Evolutionary conservation across 1,140 invertebrate genomes (phyloP).

Genomic region (Plectus sambesii): DNA sequence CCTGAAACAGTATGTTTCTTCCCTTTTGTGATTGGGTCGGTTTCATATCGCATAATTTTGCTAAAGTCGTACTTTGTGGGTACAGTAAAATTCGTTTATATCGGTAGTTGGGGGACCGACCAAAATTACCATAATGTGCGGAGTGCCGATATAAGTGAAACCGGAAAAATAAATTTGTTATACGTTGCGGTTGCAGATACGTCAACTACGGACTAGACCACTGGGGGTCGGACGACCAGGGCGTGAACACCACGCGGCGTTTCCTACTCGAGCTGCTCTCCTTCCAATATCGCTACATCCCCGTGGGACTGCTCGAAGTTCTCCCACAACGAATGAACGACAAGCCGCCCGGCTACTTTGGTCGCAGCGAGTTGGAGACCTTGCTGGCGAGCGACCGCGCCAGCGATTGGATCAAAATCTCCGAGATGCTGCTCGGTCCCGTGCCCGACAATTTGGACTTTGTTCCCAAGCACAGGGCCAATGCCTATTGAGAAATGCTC

Average conservation of each 20-base stretch:
- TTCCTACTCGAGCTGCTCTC: constrained; percentile 96
- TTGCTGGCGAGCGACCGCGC: constrained; percentile 78
- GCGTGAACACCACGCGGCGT: constrained; percentile 79
- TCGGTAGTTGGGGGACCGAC: too few species aligned
- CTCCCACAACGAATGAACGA: constrained; percentile 94
- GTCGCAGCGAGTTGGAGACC: constrained; percentile 87
- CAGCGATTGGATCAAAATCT: constrained; percentile 89
- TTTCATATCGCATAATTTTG: too few species aligned
- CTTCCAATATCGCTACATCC: constrained; percentile 76
- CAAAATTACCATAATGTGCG: too few species aligned
- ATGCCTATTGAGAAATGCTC: constrained; percentile 57
- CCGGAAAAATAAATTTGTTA: too few species aligned
- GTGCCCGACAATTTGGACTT: constrained; percentile 83
- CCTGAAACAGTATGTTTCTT: constrained; percentile 55
- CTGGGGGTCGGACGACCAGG: constrained; percentile 82
- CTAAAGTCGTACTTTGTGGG: constrained; percentile 84
- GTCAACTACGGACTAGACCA: constrained; percentile 89
- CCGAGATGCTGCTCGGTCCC: constrained; percentile 88
- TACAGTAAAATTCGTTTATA: too few species aligned
- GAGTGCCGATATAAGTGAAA: too few species aligned
- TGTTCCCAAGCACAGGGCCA: constrained; percentile 95
- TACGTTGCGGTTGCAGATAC: constrained; percentile 54
- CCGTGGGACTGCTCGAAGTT: constrained; percentile 74
- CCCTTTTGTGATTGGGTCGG: constrained; percentile 73
- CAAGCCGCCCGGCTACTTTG: constrained; percentile 64